A percentile compares a stretch with the other conserved stretches of the same genome.
These are phyloP conservation scores for Hozukius guyotensis DNA, from an alignment of 2,797 vertebrate species.

Conservation along the genomic window DNA sequence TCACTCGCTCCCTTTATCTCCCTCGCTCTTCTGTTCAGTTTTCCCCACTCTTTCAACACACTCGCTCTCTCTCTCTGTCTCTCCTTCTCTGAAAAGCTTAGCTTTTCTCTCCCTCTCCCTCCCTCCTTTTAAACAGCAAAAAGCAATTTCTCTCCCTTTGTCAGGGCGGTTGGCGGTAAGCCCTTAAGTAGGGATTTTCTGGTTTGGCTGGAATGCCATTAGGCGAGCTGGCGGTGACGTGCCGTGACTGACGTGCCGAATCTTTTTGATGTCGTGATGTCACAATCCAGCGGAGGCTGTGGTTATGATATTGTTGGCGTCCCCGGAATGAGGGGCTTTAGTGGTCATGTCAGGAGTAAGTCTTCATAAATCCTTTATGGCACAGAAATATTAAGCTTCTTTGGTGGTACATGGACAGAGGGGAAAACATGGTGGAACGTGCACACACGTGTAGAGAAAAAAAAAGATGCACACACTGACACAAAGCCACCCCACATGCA, in stretches of 20 bases:
- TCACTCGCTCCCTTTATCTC: conserved; percentile 59
- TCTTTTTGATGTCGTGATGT: conserved; percentile 83
- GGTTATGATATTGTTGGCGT: conserved; percentile 81
- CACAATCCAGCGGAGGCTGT: conserved; percentile 75
- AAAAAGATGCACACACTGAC: conserved; percentile 28
- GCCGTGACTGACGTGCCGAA: conserved; percentile 78
- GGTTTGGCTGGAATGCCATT: conserved; percentile 82
- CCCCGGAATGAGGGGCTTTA: conserved; percentile 75
- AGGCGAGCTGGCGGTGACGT: conserved; percentile 79
- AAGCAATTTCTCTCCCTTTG: conserved; percentile 85
- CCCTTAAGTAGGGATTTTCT: conserved; percentile 86
- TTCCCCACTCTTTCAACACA: conserved; percentile 39
- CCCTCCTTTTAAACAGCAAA: conserved; percentile 80
- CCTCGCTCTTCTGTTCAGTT: conserved; percentile 50
- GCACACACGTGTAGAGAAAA: conserved; percentile 29
- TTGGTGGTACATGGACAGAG: conserved; percentile 72
- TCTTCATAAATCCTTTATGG: conserved; percentile 83
- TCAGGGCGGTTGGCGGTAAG: conserved; percentile 77
- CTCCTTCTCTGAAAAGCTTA: conserved; percentile 68
- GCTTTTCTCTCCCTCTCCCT: conserved; percentile 66
- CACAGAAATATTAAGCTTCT: conserved; percentile 82
- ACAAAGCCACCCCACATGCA: conserved; percentile 29
- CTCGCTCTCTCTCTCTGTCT: conserved; percentile 31
- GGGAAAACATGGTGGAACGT: conserved; percentile 49
- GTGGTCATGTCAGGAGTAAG: conserved; percentile 82